These are phyloP conservation scores for Diarsia brunnea DNA, from an alignment of 2,888 invertebrate species.

Conservation along the genomic window DNA sequence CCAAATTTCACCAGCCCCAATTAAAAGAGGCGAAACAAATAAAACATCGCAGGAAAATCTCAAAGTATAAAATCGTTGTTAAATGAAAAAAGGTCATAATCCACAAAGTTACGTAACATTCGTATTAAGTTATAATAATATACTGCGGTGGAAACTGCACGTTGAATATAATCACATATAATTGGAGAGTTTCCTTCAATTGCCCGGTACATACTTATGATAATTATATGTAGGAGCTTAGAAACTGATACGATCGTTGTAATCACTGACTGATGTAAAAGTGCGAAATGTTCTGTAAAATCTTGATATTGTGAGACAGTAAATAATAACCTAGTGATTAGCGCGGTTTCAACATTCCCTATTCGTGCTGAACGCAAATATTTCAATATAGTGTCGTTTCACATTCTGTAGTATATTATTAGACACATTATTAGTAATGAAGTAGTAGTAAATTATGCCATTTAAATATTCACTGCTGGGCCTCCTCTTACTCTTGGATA, in stretches of 20 bases:
- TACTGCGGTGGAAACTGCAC: slow-evolving; percentile 4
- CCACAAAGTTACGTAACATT: not conserved
- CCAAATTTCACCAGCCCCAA: too few relatives aligned
- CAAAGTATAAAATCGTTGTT: not conserved
- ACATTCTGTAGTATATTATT: not conserved
- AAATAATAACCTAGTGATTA: not conserved
- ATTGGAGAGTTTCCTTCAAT: slow-evolving; percentile 22
- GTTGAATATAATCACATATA: slow-evolving; percentile 8
- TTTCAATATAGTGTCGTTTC: not conserved
- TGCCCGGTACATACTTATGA: slow-evolving; percentile 6
- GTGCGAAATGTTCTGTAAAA: slow-evolving; percentile 13
- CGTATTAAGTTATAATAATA: slow-evolving; percentile 7
- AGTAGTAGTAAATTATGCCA: too few relatives aligned
- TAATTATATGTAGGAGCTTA: slow-evolving; percentile 10
- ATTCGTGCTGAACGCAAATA: not conserved
- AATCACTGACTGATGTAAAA: not conserved
- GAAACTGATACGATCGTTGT: slow-evolving; percentile 11
- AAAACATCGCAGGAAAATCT: not conserved
- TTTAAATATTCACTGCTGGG: too few relatives aligned
- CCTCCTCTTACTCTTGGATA: too few relatives aligned
- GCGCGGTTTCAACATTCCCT: not conserved
- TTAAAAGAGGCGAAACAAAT: too few relatives aligned
- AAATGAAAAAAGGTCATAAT: not conserved
- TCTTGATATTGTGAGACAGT: not conserved
- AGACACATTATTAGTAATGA: too few relatives aligned